Evolutionary conservation across 2,888 invertebrate genomes (phyloP).

Genomic region (Apamea anceps): DNA sequence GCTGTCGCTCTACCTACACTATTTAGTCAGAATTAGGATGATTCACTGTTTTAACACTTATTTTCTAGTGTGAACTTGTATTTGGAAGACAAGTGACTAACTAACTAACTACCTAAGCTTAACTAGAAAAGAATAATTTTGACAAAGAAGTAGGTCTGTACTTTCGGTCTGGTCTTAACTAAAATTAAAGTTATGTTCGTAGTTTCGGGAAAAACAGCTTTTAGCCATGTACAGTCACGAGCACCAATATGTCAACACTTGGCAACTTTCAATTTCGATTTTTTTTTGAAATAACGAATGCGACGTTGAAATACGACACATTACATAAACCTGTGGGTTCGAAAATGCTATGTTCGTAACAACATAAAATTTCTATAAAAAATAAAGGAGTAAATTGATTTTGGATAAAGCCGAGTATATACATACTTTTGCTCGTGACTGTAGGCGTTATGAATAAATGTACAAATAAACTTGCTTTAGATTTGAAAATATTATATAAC

Average conservation of each 20-base stretch:
- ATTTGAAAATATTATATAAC: not conserved
- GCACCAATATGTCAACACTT: too few relatives aligned
- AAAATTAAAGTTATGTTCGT: not conserved
- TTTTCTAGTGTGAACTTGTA: conserved; percentile 52
- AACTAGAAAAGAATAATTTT: not conserved
- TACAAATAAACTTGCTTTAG: not conserved
- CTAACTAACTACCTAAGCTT: not conserved
- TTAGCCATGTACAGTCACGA: too few relatives aligned
- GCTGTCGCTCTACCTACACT: conserved; percentile 34
- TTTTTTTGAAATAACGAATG: too few relatives aligned
- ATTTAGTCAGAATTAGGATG: conserved; percentile 54
- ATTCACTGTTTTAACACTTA: conserved; percentile 48
- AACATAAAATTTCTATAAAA: too few relatives aligned
- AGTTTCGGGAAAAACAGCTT: not conserved
- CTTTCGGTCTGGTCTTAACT: not conserved
- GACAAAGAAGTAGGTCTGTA: not conserved
- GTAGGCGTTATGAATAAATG: not conserved
- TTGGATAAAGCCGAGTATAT: too few relatives aligned
- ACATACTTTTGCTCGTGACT: too few relatives aligned
- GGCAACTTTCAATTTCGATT: too few relatives aligned
- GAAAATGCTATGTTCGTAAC: too few relatives aligned
- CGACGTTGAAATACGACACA: too few relatives aligned
- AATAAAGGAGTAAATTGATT: too few relatives aligned
- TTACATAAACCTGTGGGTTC: too few relatives aligned
- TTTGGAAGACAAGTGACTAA: conserved; percentile 11